Evolutionary conservation across 2,113 vertebrate species (phyloP).

Genomic region (Corythoichthys intestinalis): DNA sequence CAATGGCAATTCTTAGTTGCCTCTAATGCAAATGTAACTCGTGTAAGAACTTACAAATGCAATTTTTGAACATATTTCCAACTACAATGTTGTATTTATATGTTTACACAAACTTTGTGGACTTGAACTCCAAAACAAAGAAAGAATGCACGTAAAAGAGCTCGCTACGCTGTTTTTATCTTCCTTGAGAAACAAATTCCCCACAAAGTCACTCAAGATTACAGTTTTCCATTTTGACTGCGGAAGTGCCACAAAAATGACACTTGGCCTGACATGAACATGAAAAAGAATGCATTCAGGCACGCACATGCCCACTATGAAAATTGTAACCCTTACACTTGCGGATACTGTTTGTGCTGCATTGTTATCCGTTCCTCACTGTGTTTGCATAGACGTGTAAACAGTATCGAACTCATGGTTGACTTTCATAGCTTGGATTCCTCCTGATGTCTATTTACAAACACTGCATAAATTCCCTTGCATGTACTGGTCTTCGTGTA

Average conservation of each 20-base stretch:
- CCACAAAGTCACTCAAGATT: conserved; percentile 16
- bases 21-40: neutral
- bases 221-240: conserved; percentile 35
- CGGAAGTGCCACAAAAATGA: conserved; percentile 47
- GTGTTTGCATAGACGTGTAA: conserved; percentile 35
- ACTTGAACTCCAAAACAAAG: conserved; percentile 25
- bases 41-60: neutral
- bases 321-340: conserved; percentile 31
- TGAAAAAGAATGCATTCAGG: conserved; percentile 49
- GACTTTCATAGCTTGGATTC: conserved; percentile 50
- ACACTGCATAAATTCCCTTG: conserved; percentile 26
- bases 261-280: conserved; percentile 45
- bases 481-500: conserved; percentile 13
- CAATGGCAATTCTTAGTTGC: neutral
- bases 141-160: conserved; percentile 35
- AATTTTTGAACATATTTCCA: neutral
- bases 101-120: neutral
- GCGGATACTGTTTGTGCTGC: conserved; percentile 34
- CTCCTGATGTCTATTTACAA: conserved; percentile 44
- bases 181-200: conserved; percentile 25
- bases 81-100: neutral
- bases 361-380: conserved; percentile 40
- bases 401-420: conserved; percentile 44
- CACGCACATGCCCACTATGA: conserved; percentile 35
- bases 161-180: conserved; percentile 36